Evolutionary conservation across 1,140 invertebrate genomes (phyloP).

Genomic region (Drosophila tani): DNA sequence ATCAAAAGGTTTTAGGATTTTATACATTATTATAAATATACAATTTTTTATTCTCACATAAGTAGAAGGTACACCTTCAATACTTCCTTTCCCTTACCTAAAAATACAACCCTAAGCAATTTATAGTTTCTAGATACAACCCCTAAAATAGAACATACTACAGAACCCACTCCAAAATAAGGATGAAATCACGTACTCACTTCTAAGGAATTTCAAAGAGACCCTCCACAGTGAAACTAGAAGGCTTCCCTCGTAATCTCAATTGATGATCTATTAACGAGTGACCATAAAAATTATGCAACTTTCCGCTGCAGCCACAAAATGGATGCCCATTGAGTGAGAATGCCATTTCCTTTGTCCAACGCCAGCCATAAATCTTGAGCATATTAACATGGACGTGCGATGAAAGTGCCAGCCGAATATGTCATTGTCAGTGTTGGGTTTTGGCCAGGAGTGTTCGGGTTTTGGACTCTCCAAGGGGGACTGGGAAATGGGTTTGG

Average conservation of each 20-base stretch:
- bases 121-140: neutral
- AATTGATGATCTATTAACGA: slow-evolving; percentile 80
- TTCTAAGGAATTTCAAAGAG: slow-evolving; percentile 46
- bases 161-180: neutral
- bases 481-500: slow-evolving; percentile 20
- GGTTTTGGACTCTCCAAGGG: neutral
- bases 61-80: accelerated
- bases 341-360: slow-evolving; percentile 81
- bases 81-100: neutral
- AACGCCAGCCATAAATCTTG: slow-evolving; percentile 71
- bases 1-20: too few relatives aligned
- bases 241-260: slow-evolving; percentile 59
- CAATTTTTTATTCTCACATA: neutral
- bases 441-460: slow-evolving; percentile 17
- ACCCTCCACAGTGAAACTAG: slow-evolving; percentile 51
- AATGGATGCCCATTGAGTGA: slow-evolving; percentile 65
- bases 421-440: slow-evolving; percentile 78
- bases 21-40: too few relatives aligned
- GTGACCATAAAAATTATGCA: slow-evolving; percentile 79
- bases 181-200: slow-evolving; percentile 41
- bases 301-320: slow-evolving; percentile 62
- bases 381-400: slow-evolving; percentile 81
- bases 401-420: slow-evolving; percentile 81
- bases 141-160: slow-evolving; percentile 15
- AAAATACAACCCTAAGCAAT: neutral